phyloP scores from a whole-genome alignment of 2,888 invertebrate genomes.

The Zaprionus obscuricornis region DNA sequence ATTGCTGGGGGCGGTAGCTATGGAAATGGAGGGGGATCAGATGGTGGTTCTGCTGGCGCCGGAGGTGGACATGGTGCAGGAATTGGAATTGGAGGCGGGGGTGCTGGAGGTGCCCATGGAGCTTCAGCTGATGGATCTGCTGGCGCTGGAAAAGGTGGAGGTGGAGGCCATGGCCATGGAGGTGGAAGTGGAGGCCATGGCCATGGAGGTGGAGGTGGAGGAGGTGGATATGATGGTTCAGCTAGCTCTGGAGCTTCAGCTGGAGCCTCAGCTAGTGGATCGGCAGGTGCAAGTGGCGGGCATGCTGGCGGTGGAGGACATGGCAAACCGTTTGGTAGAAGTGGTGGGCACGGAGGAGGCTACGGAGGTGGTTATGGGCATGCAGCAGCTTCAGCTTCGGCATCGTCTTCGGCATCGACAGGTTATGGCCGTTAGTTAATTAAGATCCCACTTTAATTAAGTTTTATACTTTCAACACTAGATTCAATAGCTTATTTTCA shows the following conservation, averaged over 20 bases:
- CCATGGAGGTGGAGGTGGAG: conserved; percentile 11
- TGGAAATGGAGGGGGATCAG: conserved; percentile 17
- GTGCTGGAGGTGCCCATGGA: conserved; percentile 5
- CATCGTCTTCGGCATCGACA: conserved; percentile 26
- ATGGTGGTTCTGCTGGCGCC: conserved; percentile 5
- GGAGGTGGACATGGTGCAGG: conserved; percentile 11
- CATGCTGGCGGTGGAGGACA: conserved; percentile 11
- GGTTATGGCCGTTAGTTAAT: conserved; percentile 37
- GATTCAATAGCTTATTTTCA: too few relatives aligned
- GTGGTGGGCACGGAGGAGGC: conserved; percentile 19
- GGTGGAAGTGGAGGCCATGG: conserved; percentile 11
- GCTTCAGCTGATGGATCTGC: conserved; percentile 6
- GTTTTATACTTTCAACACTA: too few relatives aligned
- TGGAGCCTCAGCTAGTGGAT: conserved; percentile 1
- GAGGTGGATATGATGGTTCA: conserved; percentile 9
- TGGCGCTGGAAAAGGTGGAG: conserved; percentile 10
- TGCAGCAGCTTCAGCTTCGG: conserved; percentile 46
- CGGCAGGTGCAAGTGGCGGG: conserved; percentile 2
- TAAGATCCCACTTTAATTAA: too few relatives aligned
- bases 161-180: conserved; percentile 4
- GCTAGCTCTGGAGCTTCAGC: conserved; percentile 2
- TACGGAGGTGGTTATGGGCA: conserved; percentile 38
- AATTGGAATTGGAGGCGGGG: conserved; percentile 4
- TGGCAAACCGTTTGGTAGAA: conserved; percentile 6
- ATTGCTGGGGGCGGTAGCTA: conserved; percentile 16